Evolutionary conservation across 2,797 vertebrate species (phyloP).

Genomic region (Manis crassicaudata): DNA sequence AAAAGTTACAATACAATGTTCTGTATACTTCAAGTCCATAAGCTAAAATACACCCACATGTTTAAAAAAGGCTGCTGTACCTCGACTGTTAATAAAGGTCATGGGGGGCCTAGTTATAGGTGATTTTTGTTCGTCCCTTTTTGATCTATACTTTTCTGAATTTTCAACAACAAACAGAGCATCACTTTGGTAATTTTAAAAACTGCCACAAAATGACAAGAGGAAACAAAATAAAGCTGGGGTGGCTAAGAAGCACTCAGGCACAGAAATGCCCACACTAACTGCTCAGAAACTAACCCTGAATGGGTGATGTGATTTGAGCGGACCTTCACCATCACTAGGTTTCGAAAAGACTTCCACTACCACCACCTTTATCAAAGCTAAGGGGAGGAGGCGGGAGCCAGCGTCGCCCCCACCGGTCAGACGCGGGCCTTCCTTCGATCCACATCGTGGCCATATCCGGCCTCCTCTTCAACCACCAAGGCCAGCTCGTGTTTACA

Average conservation of each 20-base stretch:
- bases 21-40: no score
- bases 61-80: no score
- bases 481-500: not conserved
- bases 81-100: not conserved
- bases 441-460: not conserved
- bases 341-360: not conserved
- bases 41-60: no score
- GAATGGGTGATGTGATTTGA: not conserved
- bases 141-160: not conserved
- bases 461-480: not conserved
- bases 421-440: not conserved
- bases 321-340: not conserved
- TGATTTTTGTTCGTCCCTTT: not conserved
- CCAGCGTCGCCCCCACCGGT: accelerated
- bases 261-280: not conserved
- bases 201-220: not conserved
- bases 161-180: not conserved
- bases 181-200: not conserved
- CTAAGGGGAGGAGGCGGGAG: not conserved
- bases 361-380: not conserved
- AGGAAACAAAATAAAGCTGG: not conserved
- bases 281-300: not conserved
- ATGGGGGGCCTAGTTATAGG: accelerated
- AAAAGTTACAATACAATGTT: no score
- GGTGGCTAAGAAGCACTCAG: not conserved